Evolutionary conservation across 2,113 vertebrate genomes (phyloP).

Genomic region (Macroglossus sobrinus): DNA sequence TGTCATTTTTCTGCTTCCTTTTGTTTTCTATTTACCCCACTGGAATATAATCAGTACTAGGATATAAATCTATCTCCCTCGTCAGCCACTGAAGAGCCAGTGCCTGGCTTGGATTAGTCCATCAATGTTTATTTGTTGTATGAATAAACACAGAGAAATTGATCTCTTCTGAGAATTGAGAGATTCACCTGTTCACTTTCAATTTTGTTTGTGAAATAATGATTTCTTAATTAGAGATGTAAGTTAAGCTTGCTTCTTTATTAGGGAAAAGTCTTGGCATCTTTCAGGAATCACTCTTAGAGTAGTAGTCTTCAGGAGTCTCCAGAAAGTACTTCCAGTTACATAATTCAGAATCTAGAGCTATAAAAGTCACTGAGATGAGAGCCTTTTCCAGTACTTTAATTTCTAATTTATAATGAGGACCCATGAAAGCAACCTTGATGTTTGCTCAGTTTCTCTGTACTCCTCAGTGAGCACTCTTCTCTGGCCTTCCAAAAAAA

Average conservation of each 20-base stretch:
- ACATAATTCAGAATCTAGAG: neutral
- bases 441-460: slow-evolving; percentile 29
- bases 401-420: slow-evolving; percentile 41
- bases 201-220: neutral
- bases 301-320: neutral
- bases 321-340: neutral
- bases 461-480: neutral
- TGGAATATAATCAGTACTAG: neutral
- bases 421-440: neutral
- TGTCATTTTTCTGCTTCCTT: neutral
- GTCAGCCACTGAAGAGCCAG: neutral
- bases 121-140: neutral
- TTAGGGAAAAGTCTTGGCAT: neutral
- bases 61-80: neutral
- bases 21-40: neutral
- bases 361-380: neutral
- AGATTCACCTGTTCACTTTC: neutral
- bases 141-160: neutral
- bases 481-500: neutral
- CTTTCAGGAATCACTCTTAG: neutral
- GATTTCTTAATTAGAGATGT: neutral
- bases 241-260: neutral
- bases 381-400: neutral
- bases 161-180: neutral
- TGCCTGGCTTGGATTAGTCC: neutral